These are phyloP conservation scores for Lemur catta DNA, from an alignment of 2,797 vertebrate genomes.

Conservation along the genomic window DNA sequence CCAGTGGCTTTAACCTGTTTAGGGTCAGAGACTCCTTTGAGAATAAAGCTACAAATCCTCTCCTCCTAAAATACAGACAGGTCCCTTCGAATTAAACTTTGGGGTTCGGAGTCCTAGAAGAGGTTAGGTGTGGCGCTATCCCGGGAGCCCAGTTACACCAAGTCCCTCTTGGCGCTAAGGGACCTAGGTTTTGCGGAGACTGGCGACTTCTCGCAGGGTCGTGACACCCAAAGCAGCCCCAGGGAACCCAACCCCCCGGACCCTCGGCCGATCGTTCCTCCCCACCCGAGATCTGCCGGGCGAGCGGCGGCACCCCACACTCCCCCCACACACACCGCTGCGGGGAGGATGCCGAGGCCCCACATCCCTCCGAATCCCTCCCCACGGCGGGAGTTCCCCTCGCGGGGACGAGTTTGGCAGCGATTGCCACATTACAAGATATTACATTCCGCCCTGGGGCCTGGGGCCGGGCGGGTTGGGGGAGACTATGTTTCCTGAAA, in stretches of 20 bases:
- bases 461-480: slow-evolving; percentile 45
- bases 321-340: not conserved
- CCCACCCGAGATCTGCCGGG: not conserved
- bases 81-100: not conserved
- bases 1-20: slow-evolving; percentile 9
- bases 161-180: not conserved
- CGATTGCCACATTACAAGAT: slow-evolving; percentile 85
- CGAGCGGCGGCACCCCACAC: not conserved
- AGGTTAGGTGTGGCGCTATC: not conserved
- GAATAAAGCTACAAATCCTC: not conserved
- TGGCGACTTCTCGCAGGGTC: not conserved
- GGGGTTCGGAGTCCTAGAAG: not conserved
- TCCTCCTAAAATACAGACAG: not conserved
- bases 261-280: rapidly evolving
- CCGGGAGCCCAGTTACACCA: not conserved
- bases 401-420: slow-evolving; percentile 83
- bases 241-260: not conserved
- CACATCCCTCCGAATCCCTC: not conserved
- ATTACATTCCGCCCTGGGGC: slow-evolving; percentile 81
- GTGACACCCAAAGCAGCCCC: not conserved
- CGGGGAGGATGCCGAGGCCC: not conserved
- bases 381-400: slow-evolving; percentile 75
- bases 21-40: slow-evolving; percentile 6
- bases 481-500: not conserved
- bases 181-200: not conserved